Percentiles rank a stretch among this genome's conserved stretches.
phyloP scores from a whole-genome alignment of 2,888 invertebrate genomes.

The Pachliopta kotzebuea region DNA sequence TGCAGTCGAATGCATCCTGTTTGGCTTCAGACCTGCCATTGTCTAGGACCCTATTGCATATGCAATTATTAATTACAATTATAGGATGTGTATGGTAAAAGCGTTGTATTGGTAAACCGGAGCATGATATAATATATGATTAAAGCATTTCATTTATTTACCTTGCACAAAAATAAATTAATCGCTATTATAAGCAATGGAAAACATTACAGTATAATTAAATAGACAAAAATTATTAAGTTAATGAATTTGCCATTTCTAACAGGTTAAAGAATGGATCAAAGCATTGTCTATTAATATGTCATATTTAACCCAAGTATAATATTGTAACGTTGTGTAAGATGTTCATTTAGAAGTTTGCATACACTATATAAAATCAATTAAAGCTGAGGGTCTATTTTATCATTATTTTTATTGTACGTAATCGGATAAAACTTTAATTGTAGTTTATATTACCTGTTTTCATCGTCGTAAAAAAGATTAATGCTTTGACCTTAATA shows the following conservation, averaged over 20 bases:
- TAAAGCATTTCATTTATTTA: neutral
- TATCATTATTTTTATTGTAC: no score
- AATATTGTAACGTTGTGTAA: neutral
- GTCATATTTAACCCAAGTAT: neutral
- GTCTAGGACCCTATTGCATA: conserved; percentile 27
- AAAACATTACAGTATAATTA: no score
- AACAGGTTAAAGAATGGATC: no score
- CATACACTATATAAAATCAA: neutral
- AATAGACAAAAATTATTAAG: neutral
- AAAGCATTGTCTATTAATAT: neutral
- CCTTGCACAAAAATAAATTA: neutral
- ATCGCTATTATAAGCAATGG: no score
- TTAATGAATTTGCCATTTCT: no score
- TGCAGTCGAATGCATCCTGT: conserved; percentile 24
- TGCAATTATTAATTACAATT: conserved; percentile 21
- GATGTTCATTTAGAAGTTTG: neutral
- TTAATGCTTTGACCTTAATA: no score
- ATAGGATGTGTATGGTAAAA: conserved; percentile 2
- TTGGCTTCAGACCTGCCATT: conserved; percentile 26
- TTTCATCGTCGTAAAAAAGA: no score
- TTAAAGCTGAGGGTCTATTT: no score
- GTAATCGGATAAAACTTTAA: no score
- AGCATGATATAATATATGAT: neutral
- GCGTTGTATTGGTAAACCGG: conserved; percentile 1
- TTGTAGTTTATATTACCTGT: no score